A percentile compares a stretch with the other conserved stretches of the same genome.
Conservation (phyloP, 1,140 invertebrate genomes). For the Pseudobourletiella spinata region DNA sequence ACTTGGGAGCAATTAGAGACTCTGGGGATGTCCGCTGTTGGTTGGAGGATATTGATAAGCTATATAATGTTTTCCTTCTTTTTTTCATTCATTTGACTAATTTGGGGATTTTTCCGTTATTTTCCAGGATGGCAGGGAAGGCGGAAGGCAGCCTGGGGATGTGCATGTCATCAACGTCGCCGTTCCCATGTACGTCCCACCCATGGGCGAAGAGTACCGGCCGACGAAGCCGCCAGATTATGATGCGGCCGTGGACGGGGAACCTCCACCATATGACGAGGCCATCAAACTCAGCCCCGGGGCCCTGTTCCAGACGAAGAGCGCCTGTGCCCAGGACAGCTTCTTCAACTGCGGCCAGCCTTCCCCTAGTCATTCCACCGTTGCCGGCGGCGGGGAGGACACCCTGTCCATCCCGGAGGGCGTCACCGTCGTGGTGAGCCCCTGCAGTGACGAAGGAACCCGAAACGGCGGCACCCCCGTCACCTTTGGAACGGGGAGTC, state of each 20-base stretch:
- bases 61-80: too few relatives aligned
- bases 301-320: slow-evolving; percentile 7
- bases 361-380: slow-evolving; percentile 3
- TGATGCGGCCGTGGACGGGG: slow-evolving; percentile 53
- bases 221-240: slow-evolving; percentile 58
- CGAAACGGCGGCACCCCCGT: neutral
- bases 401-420: neutral
- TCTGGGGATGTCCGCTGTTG: too few relatives aligned
- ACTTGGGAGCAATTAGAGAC: too few relatives aligned
- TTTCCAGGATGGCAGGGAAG: slow-evolving; percentile 17
- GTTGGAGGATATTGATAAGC: too few relatives aligned
- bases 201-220: slow-evolving; percentile 28
- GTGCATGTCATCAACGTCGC: slow-evolving; percentile 32
- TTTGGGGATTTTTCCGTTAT: too few relatives aligned
- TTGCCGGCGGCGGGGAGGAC: neutral
- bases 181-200: slow-evolving; percentile 35
- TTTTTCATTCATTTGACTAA: too few relatives aligned
- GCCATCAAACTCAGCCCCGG: slow-evolving; percentile 58
- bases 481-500: neutral
- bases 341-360: slow-evolving; percentile 5
- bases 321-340: neutral
- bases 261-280: slow-evolving; percentile 61
- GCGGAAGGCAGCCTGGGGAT: slow-evolving; percentile 17
- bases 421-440: neutral
- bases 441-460: neutral